Evolutionary conservation across 2,113 vertebrate genomes (phyloP).

Genomic region (Dicaeum eximium): DNA sequence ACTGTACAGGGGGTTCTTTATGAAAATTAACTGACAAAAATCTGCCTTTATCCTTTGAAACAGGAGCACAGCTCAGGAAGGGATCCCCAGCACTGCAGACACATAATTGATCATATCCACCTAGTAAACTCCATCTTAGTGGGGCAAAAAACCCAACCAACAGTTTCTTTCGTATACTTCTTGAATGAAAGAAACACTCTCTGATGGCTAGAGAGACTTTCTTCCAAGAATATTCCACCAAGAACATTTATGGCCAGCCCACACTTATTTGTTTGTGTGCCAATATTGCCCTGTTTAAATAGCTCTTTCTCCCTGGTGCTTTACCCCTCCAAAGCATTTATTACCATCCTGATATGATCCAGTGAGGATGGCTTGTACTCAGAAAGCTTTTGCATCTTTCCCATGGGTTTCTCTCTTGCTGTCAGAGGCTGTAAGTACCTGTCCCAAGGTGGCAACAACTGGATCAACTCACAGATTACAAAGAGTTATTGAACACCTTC

Average conservation of each 20-base stretch:
- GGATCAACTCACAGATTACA: not conserved
- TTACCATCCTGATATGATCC: not conserved
- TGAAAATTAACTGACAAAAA: not conserved
- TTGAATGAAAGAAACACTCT: not conserved
- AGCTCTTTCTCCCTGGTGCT: not conserved
- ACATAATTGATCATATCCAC: not conserved
- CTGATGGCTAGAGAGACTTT: not conserved
- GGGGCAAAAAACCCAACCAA: not conserved
- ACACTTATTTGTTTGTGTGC: not conserved
- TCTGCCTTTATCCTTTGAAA: not conserved
- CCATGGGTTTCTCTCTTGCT: not conserved
- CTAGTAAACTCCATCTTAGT: not conserved
- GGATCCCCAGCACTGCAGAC: not conserved
- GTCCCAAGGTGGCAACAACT: not conserved
- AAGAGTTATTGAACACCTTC: not conserved
- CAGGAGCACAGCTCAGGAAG: not conserved
- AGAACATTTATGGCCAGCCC: not conserved
- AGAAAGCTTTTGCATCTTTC: not conserved
- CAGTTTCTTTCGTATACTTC: not conserved
- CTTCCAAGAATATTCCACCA: not conserved
- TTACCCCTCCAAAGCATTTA: not conserved
- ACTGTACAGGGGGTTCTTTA: not conserved
- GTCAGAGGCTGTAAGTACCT: not conserved
- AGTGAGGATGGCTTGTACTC: not conserved
- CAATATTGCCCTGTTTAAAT: not conserved